These are phyloP conservation scores for Anisognathus igniventris DNA, from an alignment of 2,797 vertebrate species.

Conservation along the genomic window DNA sequence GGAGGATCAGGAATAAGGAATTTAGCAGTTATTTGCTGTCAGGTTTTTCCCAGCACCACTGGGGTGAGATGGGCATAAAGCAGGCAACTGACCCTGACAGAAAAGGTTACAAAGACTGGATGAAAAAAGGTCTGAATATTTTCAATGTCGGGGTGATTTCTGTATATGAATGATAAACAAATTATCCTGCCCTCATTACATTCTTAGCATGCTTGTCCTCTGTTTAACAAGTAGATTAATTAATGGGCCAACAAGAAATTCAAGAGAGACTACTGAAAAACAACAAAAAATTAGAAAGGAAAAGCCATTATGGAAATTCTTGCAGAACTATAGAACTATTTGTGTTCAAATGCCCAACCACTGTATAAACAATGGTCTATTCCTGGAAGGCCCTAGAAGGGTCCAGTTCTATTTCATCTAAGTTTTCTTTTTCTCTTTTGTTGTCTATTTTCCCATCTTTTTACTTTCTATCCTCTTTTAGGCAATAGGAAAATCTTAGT, in stretches of 20 bases:
- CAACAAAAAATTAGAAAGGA: background rate
- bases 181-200: fast-evolving
- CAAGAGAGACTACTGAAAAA: background rate
- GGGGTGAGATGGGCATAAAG: background rate
- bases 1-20: background rate
- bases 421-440: background rate
- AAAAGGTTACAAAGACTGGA: background rate
- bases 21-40: background rate
- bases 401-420: background rate
- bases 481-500: background rate
- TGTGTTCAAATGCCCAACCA: background rate
- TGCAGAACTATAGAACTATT: background rate
- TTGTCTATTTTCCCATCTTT: background rate
- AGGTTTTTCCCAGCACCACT: background rate
- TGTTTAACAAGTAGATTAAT: background rate
- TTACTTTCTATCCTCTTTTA: background rate
- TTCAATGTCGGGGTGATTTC: background rate
- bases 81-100: background rate
- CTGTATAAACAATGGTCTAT: fast-evolving
- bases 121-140: background rate
- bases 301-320: background rate
- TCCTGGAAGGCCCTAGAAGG: background rate
- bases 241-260: background rate
- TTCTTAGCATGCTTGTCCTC: background rate
- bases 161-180: background rate